Evolutionary conservation across 2,113 vertebrate genomes (phyloP).

Genomic region (Seriola rivoliana): DNA sequence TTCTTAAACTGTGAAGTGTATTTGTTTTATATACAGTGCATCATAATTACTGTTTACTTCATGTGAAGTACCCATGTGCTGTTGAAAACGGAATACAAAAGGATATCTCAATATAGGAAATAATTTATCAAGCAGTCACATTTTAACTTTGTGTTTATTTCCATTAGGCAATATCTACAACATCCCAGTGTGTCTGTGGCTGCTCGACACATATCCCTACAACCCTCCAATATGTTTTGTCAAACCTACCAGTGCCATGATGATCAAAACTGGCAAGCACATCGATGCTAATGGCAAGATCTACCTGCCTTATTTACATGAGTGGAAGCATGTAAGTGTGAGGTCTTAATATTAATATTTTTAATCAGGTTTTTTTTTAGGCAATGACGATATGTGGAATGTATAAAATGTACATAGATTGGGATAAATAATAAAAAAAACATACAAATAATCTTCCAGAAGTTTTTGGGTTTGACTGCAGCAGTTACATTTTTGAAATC

Average conservation of each 20-base stretch:
- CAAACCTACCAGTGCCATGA: slow-evolving; percentile 98
- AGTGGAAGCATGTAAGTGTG: slow-evolving; percentile 95
- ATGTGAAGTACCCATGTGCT: neutral
- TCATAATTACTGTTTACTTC: neutral
- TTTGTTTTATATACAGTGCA: neutral
- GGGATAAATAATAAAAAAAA: too few relatives aligned
- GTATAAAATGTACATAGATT: neutral
- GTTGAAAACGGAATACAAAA: neutral
- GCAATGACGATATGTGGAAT: neutral
- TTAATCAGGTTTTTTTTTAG: neutral
- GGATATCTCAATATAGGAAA: neutral
- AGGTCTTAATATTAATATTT: neutral
- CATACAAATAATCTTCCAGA: too few relatives aligned
- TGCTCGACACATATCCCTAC: slow-evolving; percentile 97
- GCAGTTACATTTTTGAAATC: neutral
- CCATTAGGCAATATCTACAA: slow-evolving; percentile 94
- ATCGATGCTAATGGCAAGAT: slow-evolving; percentile 99
- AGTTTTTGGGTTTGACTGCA: too few relatives aligned
- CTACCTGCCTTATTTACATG: slow-evolving; percentile 97
- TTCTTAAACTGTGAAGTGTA: neutral
- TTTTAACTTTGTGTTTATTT: slow-evolving; percentile 40
- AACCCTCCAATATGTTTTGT: slow-evolving; percentile 99
- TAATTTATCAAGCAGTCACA: neutral
- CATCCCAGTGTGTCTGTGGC: slow-evolving; percentile 97
- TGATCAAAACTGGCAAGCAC: slow-evolving; percentile 98